A percentile compares a stretch with the other conserved stretches of the same genome.
Evolutionary conservation across 2,888 invertebrate genomes (phyloP).

Genomic region (Pherbina coryleti): DNA sequence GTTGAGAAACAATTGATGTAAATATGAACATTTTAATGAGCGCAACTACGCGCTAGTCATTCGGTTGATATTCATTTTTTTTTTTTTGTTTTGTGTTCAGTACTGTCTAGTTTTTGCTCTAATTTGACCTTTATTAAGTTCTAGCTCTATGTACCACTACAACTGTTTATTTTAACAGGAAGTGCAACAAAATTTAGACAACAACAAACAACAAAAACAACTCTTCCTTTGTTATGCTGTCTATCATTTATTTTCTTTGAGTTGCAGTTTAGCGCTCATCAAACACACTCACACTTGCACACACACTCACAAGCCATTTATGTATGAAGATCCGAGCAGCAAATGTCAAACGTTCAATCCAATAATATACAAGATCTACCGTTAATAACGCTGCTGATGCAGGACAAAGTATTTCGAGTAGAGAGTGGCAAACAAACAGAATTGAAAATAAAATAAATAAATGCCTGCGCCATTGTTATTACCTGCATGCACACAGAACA

Average conservation of each 20-base stretch:
- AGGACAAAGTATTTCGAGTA: no score
- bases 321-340: not conserved
- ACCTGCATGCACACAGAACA: no score
- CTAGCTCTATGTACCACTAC: not conserved
- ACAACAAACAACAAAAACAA: not conserved
- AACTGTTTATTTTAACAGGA: not conserved
- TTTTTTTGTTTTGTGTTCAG: no score
- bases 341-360: not conserved
- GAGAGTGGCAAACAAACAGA: no score
- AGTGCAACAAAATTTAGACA: not conserved
- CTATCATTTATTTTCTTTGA: not conserved
- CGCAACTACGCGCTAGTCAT: not conserved
- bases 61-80: not conserved
- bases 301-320: not conserved
- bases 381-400: no score
- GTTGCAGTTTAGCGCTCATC: not conserved
- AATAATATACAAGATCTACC: not conserved
- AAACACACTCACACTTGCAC: no score
- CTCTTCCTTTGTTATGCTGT: not conserved
- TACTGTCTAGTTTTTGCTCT: not conserved
- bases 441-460: no score
- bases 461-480: no score
- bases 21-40: no score
- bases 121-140: not conserved
- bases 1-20: no score